A percentile compares a stretch with the other conserved stretches of the same genome.
Conservation (phyloP, 2,888 invertebrate species). For the Euspilapteryx auroguttella region DNA sequence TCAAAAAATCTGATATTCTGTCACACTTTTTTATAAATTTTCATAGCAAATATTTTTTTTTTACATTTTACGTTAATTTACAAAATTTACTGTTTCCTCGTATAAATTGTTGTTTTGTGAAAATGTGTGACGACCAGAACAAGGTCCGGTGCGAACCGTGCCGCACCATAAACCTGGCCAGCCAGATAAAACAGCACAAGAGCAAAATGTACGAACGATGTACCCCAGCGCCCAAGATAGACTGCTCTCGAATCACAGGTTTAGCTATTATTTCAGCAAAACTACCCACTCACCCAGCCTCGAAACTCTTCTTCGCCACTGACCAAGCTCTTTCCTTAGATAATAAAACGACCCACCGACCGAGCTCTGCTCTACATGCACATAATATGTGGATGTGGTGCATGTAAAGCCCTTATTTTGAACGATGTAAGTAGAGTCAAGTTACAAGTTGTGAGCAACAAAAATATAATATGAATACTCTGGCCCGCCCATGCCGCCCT, state of each 20-base stretch:
- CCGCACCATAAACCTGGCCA: slow-evolving; percentile 45
- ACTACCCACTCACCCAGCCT: too few species aligned
- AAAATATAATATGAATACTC: too few species aligned
- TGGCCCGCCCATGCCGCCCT: slow-evolving; percentile 19
- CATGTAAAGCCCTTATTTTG: background rate
- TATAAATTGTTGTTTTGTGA: slow-evolving; percentile 1
- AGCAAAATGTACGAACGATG: slow-evolving; percentile 48
- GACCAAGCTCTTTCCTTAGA: too few species aligned
- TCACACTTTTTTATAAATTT: too few species aligned
- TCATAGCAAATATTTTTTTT: too few species aligned
- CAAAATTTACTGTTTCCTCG: slow-evolving; percentile 5
- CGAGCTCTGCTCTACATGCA: too few species aligned
- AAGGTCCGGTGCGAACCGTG: slow-evolving; percentile 27
- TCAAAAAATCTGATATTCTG: too few species aligned
- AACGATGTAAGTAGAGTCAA: background rate
- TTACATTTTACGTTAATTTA: too few species aligned
- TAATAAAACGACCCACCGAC: too few species aligned
- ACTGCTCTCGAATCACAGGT: slow-evolving; percentile 26
- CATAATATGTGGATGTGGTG: too few species aligned
- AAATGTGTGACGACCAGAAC: slow-evolving; percentile 3
- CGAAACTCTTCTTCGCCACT: too few species aligned
- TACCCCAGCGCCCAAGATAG: slow-evolving; percentile 17
- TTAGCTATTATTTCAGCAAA: slow-evolving; percentile 3
- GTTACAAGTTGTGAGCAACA: too few species aligned
- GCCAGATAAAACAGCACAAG: slow-evolving; percentile 23